Percentiles rank a stretch among this genome's conserved stretches.
Conservation (phyloP, 1,140 invertebrate genomes). For the Fopius arisanus region DNA sequence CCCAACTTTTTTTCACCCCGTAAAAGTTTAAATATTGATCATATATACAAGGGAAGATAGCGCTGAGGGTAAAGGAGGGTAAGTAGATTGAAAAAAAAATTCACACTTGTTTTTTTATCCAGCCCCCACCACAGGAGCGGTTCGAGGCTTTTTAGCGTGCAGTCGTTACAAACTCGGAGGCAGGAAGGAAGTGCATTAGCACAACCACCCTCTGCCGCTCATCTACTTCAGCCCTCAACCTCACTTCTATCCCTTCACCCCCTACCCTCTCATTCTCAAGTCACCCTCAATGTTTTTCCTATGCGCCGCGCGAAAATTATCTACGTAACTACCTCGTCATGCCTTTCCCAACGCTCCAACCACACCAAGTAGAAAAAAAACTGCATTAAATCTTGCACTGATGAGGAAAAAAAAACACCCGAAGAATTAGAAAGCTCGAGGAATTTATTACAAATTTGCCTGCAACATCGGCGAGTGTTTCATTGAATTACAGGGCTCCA, state of each 20-base stretch:
- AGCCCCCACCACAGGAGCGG: background rate
- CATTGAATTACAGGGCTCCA: conserved; percentile 60
- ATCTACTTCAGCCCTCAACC: conserved; percentile 29
- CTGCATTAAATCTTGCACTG: background rate
- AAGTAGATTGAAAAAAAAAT: conserved; percentile 28
- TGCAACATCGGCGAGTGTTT: conserved; percentile 41
- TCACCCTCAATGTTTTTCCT: conserved; percentile 28
- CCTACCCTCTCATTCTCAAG: conserved; percentile 10
- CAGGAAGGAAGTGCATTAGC: conserved; percentile 39
- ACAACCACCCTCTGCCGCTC: conserved; percentile 33
- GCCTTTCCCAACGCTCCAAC: background rate
- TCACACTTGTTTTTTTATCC: conserved; percentile 4
- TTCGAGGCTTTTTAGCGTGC: conserved; percentile 32
- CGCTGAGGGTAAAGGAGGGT: conserved; percentile 1
- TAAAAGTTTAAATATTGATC: conserved; percentile 20
- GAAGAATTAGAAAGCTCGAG: background rate
- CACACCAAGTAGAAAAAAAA: background rate
- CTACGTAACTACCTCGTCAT: conserved; percentile 17
- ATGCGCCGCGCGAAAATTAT: conserved; percentile 24
- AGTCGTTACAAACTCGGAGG: conserved; percentile 31
- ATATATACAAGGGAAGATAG: background rate
- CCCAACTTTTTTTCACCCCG: too few species aligned
- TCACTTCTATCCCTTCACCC: background rate
- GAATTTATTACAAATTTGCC: background rate
- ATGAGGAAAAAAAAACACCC: background rate